phyloP scores from a whole-genome alignment of 1,140 invertebrate genomes.

The Macrobrachium rosenbergii region DNA sequence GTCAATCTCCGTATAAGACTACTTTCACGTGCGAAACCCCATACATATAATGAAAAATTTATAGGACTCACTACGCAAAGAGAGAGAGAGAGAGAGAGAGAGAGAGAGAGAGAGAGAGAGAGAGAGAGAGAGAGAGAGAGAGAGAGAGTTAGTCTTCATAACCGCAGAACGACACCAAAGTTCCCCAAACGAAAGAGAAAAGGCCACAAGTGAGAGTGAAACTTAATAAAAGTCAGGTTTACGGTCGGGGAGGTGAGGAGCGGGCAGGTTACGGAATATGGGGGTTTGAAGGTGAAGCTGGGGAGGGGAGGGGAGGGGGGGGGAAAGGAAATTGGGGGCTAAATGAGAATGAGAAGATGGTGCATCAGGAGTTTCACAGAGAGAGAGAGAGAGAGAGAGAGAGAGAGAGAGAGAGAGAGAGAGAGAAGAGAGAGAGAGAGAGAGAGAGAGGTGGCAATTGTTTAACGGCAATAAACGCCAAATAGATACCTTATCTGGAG shows the following conservation, averaged over 20 bases:
- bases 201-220: no score
- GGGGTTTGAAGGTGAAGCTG: background rate
- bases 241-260: no score
- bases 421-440: background rate
- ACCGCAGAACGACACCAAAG: no score
- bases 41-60: background rate
- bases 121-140: slow-evolving; percentile 33
- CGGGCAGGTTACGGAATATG: no score
- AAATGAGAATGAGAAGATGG: no score
- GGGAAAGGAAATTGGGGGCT: no score
- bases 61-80: background rate
- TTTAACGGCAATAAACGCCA: background rate
- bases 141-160: background rate
- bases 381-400: slow-evolving; percentile 27
- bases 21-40: no score
- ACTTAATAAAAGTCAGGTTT: no score
- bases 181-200: no score
- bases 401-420: slow-evolving; percentile 37
- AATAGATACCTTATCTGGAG: no score
- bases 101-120: slow-evolving; percentile 21
- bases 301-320: no score
- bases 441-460: background rate
- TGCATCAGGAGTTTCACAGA: no score
- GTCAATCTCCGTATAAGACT: background rate
- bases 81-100: slow-evolving; percentile 3